These are phyloP conservation scores for Eugnorisma glareosa DNA, from an alignment of 2,888 invertebrate genomes.

Conservation along the genomic window DNA sequence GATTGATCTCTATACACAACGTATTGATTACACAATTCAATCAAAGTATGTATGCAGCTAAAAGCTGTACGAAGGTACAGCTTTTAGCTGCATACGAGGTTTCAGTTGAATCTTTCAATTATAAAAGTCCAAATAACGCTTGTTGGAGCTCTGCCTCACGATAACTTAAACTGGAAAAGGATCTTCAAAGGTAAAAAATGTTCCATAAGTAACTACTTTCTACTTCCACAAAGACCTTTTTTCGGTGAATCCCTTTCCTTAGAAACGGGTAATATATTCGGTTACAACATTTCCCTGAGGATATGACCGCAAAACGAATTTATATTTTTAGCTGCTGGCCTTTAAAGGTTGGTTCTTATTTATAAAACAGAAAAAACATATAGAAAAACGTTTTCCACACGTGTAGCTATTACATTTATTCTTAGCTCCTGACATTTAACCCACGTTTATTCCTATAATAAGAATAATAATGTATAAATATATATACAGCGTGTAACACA, in stretches of 20 bases:
- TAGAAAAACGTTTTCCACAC: neutral
- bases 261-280: neutral
- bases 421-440: neutral
- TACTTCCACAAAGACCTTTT: neutral
- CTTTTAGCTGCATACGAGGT: neutral
- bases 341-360: neutral
- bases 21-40: neutral
- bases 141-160: neutral
- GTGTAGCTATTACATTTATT: neutral
- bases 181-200: neutral
- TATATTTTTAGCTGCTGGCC: neutral
- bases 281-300: neutral
- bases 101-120: neutral
- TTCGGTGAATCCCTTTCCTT: neutral
- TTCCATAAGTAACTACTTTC: neutral
- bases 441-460: neutral
- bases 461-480: no score
- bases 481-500: no score
- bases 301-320: neutral
- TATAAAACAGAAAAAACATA: neutral
- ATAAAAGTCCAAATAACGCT: neutral
- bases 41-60: no score
- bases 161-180: neutral
- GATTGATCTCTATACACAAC: neutral
- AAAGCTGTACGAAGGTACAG: no score